These are phyloP conservation scores for Brotula barbata DNA, from an alignment of 2,797 vertebrate species.

Conservation along the genomic window DNA sequence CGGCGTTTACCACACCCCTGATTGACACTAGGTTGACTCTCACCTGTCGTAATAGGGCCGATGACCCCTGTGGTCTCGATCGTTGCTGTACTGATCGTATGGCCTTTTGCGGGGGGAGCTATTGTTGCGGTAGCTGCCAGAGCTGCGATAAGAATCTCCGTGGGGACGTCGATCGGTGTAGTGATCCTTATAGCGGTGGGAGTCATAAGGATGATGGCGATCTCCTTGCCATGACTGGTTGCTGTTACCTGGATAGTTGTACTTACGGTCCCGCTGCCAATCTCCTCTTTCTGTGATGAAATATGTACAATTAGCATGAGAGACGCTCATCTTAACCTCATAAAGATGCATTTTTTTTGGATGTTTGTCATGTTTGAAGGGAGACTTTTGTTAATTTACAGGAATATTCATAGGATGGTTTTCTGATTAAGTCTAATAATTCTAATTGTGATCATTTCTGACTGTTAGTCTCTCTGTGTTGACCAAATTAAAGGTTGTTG, in stretches of 20 bases:
- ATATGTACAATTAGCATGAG: too few species aligned
- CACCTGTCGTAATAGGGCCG: slow-evolving; percentile 96
- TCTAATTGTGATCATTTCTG: too few species aligned
- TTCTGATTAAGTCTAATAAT: too few species aligned
- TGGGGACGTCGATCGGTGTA: slow-evolving; percentile 89
- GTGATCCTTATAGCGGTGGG: slow-evolving; percentile 95
- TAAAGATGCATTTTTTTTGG: not conserved
- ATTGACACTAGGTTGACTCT: slow-evolving; percentile 1
- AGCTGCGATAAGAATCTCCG: slow-evolving; percentile 87
- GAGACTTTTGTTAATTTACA: not conserved
- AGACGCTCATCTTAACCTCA: too few species aligned
- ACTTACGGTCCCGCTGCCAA: slow-evolving; percentile 95
- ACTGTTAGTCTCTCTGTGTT: too few species aligned
- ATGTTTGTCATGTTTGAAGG: too few species aligned
- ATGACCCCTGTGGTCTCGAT: slow-evolving; percentile 91
- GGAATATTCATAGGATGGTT: not conserved
- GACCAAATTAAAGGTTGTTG: not conserved
- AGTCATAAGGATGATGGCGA: slow-evolving; percentile 91
- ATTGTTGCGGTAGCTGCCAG: slow-evolving; percentile 88
- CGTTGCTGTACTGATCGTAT: slow-evolving; percentile 92
- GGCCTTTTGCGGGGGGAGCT: slow-evolving; percentile 89
- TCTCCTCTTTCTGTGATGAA: slow-evolving; percentile 88
- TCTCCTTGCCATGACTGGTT: slow-evolving; percentile 92
- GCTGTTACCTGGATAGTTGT: slow-evolving; percentile 88
- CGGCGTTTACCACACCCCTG: not conserved